Evolutionary conservation across 2,888 invertebrate genomes (phyloP), one percentile per base, ranked within the genome.

Genomic region (Scaptomyza reducta): DNA sequence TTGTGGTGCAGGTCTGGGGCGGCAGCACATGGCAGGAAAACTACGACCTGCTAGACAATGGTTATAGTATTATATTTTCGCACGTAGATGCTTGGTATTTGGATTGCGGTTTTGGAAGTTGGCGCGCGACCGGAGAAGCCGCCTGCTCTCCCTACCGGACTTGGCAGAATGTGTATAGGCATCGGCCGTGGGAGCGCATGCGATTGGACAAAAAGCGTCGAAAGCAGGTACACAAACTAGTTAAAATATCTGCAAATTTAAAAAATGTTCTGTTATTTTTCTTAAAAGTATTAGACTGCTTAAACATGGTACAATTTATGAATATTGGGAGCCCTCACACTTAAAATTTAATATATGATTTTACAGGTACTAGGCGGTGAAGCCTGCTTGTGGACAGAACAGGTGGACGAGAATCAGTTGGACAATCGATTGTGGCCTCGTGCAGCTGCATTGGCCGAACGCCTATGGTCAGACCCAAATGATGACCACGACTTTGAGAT

Each of bases 1-100:
- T 94, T 82, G 95, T 95, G 29, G 94, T 96, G 18, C 96, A 96
- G 89, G 94, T 95, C 50, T 96, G 96, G 96, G 96, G 96, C 40
- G 95, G 95, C 0, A 96, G 96, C 77, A 94, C 94, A 45, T 97
- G 97, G 96, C 94, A 95, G 2, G 96, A 96, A 89, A 96, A 96
- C 14, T 94, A 94, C 6, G 96, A 96, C 67, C 93, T 97, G 5
- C 91, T 97, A 25, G 94, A 95, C 75, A 95, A 95, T 59, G 97
- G 96, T 3, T 97, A 95, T 91, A 94, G 95, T 60, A 93, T 96
- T 53, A 95, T 97, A 59, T 92, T 97, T 61, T 96, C 96, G 14
- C 97, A 97, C 91, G 96, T 96, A 57, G 97, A 97, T 90, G 96
- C 96, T 5, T 96, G 96, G 96, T 97, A 97, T 91, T 93, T 97